Percentiles rank a stretch among this genome's conserved stretches.
Evolutionary conservation across 1,140 invertebrate genomes (phyloP).

Genomic region (Choristoneura fumiferana): DNA sequence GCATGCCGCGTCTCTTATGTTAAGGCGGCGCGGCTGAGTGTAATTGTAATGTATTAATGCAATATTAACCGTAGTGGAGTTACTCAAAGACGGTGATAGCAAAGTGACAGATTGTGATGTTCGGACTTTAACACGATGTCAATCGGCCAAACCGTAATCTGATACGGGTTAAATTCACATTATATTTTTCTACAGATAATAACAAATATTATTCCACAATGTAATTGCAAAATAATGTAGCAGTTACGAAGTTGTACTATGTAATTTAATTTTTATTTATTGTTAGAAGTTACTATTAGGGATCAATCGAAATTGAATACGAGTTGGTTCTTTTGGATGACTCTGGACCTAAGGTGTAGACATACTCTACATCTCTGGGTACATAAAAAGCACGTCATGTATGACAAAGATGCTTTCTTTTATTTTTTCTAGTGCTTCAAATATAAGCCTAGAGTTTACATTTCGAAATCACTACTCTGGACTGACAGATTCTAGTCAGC

Average conservation of each 20-base stretch:
- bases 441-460: too few relatives aligned
- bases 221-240: slow-evolving; percentile 35
- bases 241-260: slow-evolving; percentile 39
- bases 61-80: slow-evolving; percentile 36
- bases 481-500: too few relatives aligned
- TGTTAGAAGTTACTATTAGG: slow-evolving; percentile 35
- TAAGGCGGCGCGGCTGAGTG: slow-evolving; percentile 36
- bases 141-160: slow-evolving; percentile 33
- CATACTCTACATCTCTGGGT: too few relatives aligned
- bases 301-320: slow-evolving; percentile 13
- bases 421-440: too few relatives aligned
- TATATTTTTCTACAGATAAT: slow-evolving; percentile 60
- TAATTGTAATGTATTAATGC: slow-evolving; percentile 40
- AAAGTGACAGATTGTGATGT: slow-evolving; percentile 49
- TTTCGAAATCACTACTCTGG: too few relatives aligned
- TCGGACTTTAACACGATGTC: slow-evolving; percentile 26
- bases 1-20: slow-evolving; percentile 37
- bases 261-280: slow-evolving; percentile 63
- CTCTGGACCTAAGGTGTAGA: too few relatives aligned
- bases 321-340: too few relatives aligned
- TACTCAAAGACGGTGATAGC: slow-evolving; percentile 44
- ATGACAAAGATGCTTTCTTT: too few relatives aligned
- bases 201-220: slow-evolving; percentile 38
- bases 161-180: slow-evolving; percentile 25
- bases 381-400: too few relatives aligned